phyloP scores from a whole-genome alignment of 1,140 invertebrate species.

The Carcinoscorpius rotundicauda region DNA sequence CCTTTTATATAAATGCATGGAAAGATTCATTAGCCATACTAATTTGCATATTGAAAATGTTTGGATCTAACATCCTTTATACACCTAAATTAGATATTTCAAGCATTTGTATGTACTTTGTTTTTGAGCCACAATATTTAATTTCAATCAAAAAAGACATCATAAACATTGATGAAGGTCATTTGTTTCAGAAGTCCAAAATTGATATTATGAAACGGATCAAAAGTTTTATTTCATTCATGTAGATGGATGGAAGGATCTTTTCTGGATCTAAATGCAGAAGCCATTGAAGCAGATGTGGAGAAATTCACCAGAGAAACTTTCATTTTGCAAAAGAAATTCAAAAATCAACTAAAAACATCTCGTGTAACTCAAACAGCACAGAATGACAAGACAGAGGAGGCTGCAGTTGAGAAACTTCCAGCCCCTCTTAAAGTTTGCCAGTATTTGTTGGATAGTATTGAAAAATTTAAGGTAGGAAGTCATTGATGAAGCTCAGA shows the following conservation, averaged over 20 bases:
- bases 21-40: no score
- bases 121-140: constrained; percentile 1
- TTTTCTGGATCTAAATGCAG: constrained; percentile 65
- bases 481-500: constrained; percentile 3
- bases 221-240: constrained; percentile 1
- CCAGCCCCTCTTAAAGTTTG: constrained; percentile 64
- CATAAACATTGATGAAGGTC: background rate
- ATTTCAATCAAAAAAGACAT: background rate
- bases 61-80: no score
- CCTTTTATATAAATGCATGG: no score
- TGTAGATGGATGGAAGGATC: constrained; percentile 71
- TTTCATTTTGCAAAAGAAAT: constrained; percentile 67
- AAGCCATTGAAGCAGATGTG: constrained; percentile 54
- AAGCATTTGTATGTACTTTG: background rate
- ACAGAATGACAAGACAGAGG: constrained; percentile 39
- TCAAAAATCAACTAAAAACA: constrained; percentile 55
- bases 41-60: no score
- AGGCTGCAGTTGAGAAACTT: constrained; percentile 57
- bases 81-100: background rate
- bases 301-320: constrained; percentile 55
- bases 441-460: constrained; percentile 50
- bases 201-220: background rate
- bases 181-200: constrained; percentile 1
- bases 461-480: constrained; percentile 59
- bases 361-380: constrained; percentile 33